Base-by-base conservation (phyloP, 2,888 invertebrate species). In the Ctenicera cuprea region DNA sequence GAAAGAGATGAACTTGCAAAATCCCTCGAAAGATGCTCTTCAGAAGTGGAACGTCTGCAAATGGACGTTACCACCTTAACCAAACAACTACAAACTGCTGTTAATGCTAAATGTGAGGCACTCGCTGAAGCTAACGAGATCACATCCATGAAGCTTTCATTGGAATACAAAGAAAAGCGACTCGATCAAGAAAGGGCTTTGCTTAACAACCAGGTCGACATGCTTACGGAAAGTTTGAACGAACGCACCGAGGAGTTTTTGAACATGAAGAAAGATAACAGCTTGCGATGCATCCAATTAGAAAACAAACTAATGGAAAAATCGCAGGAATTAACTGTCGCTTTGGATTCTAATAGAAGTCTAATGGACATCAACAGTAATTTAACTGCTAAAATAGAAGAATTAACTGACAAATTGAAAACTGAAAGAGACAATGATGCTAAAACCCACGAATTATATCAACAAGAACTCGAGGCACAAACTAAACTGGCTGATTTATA, bases 391-490 rank as follows among this genome's bases (percentile, higher is more conserved):
- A 92, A 92, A 78, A 90, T 93, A 65, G 94, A 95, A 83, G 91
- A 90, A 79, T 87, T 94, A 11, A 89, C 92, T 1, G 90, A 93
- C 78, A 92, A 93, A 78, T 87, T 96, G 73, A 90, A 92, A 83
- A 91, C 92, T 81, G 94, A 94, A 77, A 91, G 93, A 80, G 92
- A 94, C 71, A 85, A 87, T 1, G 82, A 85, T 73, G 88, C 90
- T 76, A 89, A 89, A 83, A 87, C 84, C 80, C 89, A 89, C 88
- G 92, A 88, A 88, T 92, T 91, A 88, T 95, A 90, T 90, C 91
- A 85, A 91, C 95, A 94, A 81, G 97, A 98, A 88, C 88, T 97
- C 16, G 91, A 93, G 74, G 94, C 96, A 2, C 96, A 97, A 87
- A 92, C 93, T 0, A 95, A 94, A 87, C 88, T 98, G 68, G 92